phyloP scores from a whole-genome alignment of 2,888 invertebrate species.

The Scaptomyza caliginosa region DNA sequence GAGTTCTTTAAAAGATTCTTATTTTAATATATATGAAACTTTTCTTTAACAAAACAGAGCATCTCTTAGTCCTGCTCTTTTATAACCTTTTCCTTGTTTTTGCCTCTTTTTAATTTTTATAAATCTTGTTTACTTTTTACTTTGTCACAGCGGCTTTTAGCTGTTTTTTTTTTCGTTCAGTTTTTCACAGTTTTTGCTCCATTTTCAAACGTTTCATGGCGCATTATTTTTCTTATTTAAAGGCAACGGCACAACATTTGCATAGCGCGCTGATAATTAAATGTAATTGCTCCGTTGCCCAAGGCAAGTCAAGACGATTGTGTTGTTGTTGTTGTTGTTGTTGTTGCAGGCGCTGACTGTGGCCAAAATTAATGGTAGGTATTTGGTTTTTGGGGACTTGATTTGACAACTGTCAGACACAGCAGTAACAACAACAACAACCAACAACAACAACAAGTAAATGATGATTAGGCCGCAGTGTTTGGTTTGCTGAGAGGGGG shows the following conservation, averaged over 20 bases:
- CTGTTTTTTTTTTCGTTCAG: neutral
- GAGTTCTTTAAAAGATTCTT: too few relatives aligned
- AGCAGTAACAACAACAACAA: constrained; percentile 9
- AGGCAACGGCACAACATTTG: constrained; percentile 30
- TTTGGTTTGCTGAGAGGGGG: neutral
- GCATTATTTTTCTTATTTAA: constrained; percentile 47
- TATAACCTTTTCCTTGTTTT: neutral
- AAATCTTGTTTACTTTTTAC: constrained; percentile 18
- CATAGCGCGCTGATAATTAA: constrained; percentile 62
- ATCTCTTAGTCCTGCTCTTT: neutral
- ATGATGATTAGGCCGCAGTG: constrained; percentile 19
- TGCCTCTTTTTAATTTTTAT: constrained; percentile 1
- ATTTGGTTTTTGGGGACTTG: constrained; percentile 47
- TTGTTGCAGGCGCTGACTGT: constrained; percentile 12
- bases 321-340: constrained; percentile 10
- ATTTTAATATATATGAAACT: neutral
- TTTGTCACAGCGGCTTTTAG: constrained; percentile 7
- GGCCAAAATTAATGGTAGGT: constrained; percentile 45
- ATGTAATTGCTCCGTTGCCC: constrained; percentile 60
- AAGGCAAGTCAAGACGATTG: constrained; percentile 22
- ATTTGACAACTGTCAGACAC: constrained; percentile 48
- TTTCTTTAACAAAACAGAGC: neutral
- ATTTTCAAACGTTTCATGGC: constrained; percentile 30
- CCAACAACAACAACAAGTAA: constrained; percentile 15
- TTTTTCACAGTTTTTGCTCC: neutral